A percentile compares a stretch with the other conserved stretches of the same genome.
Conservation (phyloP, 1,140 invertebrate genomes). For the Dermatophagoides farinae region DNA sequence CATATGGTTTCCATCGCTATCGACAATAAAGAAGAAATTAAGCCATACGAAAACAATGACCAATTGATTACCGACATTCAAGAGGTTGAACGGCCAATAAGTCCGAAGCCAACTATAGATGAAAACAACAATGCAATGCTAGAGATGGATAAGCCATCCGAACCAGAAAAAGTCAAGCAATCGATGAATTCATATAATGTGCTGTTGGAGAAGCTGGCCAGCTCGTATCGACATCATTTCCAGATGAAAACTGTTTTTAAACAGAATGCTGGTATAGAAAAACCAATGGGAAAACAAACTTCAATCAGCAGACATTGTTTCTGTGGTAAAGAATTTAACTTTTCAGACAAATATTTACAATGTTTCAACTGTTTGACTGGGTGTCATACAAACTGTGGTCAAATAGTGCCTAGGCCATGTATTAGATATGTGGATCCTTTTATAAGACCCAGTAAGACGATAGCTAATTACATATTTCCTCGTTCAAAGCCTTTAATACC, state of each 20-base stretch:
- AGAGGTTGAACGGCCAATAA: neutral
- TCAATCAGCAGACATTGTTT: neutral
- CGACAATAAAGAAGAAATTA: no score
- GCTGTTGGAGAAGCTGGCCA: neutral
- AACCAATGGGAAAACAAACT: neutral
- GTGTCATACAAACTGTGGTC: neutral
- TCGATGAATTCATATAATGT: neutral
- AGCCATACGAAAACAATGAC: no score
- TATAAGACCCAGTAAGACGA: neutral
- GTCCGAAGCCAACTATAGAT: neutral
- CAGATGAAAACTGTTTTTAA: neutral
- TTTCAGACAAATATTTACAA: slow-evolving; percentile 6
- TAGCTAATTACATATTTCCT: slow-evolving; percentile 8
- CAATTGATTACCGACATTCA: neutral
- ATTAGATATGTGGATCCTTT: slow-evolving; percentile 4
- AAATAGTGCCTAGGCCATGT: neutral
- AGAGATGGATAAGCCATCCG: neutral
- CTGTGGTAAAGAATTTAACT: neutral
- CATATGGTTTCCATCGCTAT: neutral
- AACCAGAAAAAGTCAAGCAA: neutral
- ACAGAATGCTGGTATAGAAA: neutral
- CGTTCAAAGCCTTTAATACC: slow-evolving; percentile 1
- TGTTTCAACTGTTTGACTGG: neutral
- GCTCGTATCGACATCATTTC: neutral
- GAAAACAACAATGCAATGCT: neutral